Percentiles rank a stretch among this genome's conserved stretches.
Conservation (phyloP, 2,888 invertebrate genomes). For the Noctua fimbriata region DNA sequence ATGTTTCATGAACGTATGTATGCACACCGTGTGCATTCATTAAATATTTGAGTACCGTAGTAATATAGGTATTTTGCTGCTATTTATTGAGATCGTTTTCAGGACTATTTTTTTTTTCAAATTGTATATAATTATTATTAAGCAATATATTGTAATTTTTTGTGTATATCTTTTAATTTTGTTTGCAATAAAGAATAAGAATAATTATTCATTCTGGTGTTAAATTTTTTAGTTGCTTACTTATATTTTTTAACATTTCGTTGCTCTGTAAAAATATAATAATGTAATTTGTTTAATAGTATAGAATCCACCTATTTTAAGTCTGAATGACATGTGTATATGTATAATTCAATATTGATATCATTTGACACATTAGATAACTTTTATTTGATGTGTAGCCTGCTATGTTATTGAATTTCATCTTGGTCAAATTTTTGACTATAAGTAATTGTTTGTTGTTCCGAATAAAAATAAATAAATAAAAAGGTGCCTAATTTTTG, state of each 20-base stretch:
- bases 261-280: not conserved
- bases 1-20: conserved; percentile 1
- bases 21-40: not conserved
- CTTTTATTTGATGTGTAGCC: not conserved
- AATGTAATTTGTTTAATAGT: not conserved
- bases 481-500: not conserved
- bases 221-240: not conserved
- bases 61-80: not conserved
- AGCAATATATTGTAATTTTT: too few species aligned
- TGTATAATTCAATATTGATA: not conserved
- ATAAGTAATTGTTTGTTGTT: too few species aligned
- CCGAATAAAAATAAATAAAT: too few species aligned
- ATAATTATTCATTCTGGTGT: not conserved
- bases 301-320: not conserved
- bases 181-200: too few species aligned
- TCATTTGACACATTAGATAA: not conserved
- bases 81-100: not conserved
- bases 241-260: not conserved
- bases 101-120: not conserved
- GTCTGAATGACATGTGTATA: too few species aligned
- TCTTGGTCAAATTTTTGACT: too few species aligned
- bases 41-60: not conserved
- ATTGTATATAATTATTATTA: too few species aligned
- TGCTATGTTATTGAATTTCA: too few species aligned
- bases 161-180: too few species aligned